phyloP scores from a whole-genome alignment of 2,113 vertebrate genomes.

The Pygoscelis adeliae region DNA sequence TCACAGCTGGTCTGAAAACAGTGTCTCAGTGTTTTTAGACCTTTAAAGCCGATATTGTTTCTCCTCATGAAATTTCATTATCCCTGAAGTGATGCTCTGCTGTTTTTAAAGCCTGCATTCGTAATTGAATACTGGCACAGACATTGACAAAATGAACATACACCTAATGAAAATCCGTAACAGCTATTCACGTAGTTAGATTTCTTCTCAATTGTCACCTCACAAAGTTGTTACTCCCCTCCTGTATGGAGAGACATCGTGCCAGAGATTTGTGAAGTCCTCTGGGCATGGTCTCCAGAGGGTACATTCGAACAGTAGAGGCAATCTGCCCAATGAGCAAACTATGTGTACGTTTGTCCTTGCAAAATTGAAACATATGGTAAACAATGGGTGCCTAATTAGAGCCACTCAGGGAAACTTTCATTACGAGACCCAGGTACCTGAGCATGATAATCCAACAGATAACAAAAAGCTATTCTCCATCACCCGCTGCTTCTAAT shows the following conservation, averaged over 20 bases:
- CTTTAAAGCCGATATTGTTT: background rate
- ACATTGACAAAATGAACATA: background rate
- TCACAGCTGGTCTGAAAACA: background rate
- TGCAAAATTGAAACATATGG: background rate
- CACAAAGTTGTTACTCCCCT: too few species aligned
- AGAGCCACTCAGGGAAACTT: background rate
- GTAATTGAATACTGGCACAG: background rate
- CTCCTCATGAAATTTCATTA: background rate
- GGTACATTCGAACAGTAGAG: fast-evolving
- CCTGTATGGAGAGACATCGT: fast-evolving
- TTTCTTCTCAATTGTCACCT: background rate
- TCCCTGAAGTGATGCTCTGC: background rate
- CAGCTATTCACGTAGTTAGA: too few species aligned
- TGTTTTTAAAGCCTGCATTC: background rate
- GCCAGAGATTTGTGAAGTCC: background rate
- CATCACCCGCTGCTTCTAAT: background rate
- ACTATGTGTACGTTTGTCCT: fast-evolving
- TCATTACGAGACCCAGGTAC: fast-evolving
- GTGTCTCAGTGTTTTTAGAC: background rate
- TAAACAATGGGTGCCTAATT: background rate
- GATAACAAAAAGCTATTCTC: background rate
- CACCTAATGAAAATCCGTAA: background rate
- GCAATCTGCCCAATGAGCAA: background rate
- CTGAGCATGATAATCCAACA: background rate
- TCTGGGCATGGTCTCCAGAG: background rate